Evolutionary conservation across 2,888 invertebrate species (phyloP), one percentile per base, ranked within the genome.

Genomic region (Eledona agricola): DNA sequence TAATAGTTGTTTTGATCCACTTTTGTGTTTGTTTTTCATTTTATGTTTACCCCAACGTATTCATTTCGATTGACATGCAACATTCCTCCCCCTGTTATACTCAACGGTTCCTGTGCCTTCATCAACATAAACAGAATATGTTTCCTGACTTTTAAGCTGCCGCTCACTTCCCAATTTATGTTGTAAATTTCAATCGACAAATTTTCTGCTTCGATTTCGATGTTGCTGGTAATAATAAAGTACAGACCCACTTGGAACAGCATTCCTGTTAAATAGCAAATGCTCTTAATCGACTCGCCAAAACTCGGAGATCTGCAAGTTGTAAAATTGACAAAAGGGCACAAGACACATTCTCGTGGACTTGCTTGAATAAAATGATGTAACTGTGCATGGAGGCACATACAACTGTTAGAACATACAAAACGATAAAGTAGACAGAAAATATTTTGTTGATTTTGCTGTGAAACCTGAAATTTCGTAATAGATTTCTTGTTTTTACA

Each of bases 21-120:
- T 15, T 15, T 10, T 15, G 10, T 31, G 4, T 31, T n/a, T 1
- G n/a, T 19, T 3, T 28, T 25, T 29, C n/a, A n/a, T 29, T 5
- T 29, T 5, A 11, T 4, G 5, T 4, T 29, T 45, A 45, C 45
- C 17, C 32, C 45, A 23, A 45, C 45, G 7, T 45, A 45, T 34
- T 32, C 45, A 12, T 45, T 32, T 6, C 45, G 11, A 5, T 45
- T 45, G 11, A 45, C 34, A 17, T 45, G 32, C 12, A 45, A 17
- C 34, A 45, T 45, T 15, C 45, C 45, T 10, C 45, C 45, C n/a
- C 45, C 45, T 6, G 34, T 25, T n/a, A 45, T 32, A 25, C 32
- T 32, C 12, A 45, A 22, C n/a, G 32, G 32, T 10, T 34, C 7
- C 11, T 45, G 45, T 11, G 45, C 22, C 23, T 34, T 45, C 34